Conservation (phyloP, 2,797 vertebrate genomes). For the Silurus aristotelis region DNA sequence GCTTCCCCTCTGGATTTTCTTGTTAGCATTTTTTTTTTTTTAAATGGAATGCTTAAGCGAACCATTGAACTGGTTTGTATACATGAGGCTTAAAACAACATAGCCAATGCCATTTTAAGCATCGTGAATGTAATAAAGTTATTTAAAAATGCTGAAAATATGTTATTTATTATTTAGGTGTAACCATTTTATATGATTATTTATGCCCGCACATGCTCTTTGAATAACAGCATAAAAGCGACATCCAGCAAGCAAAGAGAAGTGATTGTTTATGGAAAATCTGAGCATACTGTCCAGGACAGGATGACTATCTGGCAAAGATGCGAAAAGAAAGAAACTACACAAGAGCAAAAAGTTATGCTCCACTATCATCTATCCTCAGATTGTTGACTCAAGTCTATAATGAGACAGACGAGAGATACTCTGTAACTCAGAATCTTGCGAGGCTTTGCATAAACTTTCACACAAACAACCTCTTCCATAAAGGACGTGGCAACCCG, state of each 20-base stretch:
- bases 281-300: slow-evolving; percentile 37
- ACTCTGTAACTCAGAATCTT: slow-evolving; percentile 33
- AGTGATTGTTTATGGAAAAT: slow-evolving; percentile 36
- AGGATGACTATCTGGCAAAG: slow-evolving; percentile 9
- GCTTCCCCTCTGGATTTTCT: background rate
- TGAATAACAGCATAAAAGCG: slow-evolving; percentile 1
- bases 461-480: slow-evolving; percentile 47
- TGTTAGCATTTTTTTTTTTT: background rate
- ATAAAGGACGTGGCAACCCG: slow-evolving; percentile 59
- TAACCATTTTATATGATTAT: background rate
- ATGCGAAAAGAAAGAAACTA: background rate
- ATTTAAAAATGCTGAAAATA: background rate
- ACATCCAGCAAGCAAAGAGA: slow-evolving; percentile 11
- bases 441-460: slow-evolving; percentile 45
- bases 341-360: background rate
- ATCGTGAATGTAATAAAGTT: background rate
- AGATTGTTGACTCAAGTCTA: slow-evolving; percentile 2
- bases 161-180: background rate
- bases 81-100: too few relatives aligned
- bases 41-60: background rate
- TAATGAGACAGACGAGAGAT: background rate
- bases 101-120: background rate
- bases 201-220: background rate
- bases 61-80: background rate
- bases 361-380: background rate